Evolutionary conservation across 2,888 invertebrate species (phyloP).

Genomic region (Euzetes globulus): DNA sequence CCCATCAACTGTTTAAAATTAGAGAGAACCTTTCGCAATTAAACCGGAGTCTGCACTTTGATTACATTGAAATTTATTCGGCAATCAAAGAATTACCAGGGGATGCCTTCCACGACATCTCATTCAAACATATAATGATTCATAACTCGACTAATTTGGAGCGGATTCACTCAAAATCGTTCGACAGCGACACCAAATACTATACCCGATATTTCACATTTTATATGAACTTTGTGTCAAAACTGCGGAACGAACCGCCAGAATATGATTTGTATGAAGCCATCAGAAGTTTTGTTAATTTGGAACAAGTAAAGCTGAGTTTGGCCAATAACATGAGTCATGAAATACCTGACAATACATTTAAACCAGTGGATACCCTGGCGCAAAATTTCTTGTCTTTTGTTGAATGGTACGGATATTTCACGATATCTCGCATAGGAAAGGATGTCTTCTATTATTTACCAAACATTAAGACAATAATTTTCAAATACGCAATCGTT

Average conservation of each 20-base stretch:
- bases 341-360: background rate
- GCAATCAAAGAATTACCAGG: background rate
- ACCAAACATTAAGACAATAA: background rate
- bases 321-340: background rate
- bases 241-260: background rate
- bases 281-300: background rate
- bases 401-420: background rate
- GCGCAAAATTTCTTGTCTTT: background rate
- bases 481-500: background rate
- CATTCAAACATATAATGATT: background rate
- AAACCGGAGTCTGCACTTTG: too few relatives aligned
- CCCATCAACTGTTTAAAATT: too few relatives aligned
- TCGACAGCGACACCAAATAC: background rate
- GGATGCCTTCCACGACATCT: background rate
- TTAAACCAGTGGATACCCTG: background rate
- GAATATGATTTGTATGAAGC: slow-evolving; percentile 2
- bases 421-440: background rate
- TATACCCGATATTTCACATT: background rate
- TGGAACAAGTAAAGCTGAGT: background rate
- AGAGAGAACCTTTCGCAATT: too few relatives aligned
- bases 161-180: background rate
- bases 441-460: background rate
- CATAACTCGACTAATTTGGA: background rate
- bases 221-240: background rate
- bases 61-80: background rate